These are phyloP conservation scores for Pluvianellus socialis DNA, from an alignment of 2,113 vertebrate species.

Conservation along the genomic window DNA sequence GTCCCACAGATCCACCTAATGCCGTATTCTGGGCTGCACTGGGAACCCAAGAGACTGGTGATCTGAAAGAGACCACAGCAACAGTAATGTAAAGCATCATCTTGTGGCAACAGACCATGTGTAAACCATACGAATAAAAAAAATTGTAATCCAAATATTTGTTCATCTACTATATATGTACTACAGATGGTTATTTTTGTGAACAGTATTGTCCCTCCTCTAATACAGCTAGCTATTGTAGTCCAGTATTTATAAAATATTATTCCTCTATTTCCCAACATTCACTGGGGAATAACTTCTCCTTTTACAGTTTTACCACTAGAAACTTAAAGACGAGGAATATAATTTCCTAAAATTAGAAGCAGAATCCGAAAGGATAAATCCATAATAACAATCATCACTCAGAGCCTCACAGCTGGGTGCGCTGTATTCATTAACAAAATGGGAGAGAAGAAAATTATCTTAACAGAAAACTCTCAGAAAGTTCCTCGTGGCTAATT, in stretches of 20 bases:
- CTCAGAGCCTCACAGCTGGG: constrained; percentile 8
- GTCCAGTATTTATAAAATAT: background rate
- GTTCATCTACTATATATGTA: background rate
- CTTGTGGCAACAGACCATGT: background rate
- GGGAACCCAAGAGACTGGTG: background rate
- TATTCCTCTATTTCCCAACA: background rate
- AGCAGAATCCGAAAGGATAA: constrained; percentile 17
- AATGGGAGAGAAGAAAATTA: constrained; percentile 5
- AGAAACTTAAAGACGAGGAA: background rate
- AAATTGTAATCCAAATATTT: background rate
- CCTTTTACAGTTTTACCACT: constrained; percentile 24
- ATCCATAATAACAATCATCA: background rate
- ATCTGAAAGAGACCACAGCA: background rate
- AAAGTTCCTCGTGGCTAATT: constrained; percentile 12
- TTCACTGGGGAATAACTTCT: background rate
- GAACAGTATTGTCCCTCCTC: background rate
- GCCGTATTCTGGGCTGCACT: background rate
- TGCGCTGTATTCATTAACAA: constrained; percentile 22
- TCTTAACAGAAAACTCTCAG: background rate
- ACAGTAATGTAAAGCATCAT: background rate
- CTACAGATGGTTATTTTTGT: background rate
- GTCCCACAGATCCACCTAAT: background rate
- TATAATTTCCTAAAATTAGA: constrained; percentile 38
- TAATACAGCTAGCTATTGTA: background rate
- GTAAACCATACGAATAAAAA: background rate